Base-by-base conservation (phyloP, 1,140 invertebrate species). In the Lysiphlebus fabarum region DNA sequence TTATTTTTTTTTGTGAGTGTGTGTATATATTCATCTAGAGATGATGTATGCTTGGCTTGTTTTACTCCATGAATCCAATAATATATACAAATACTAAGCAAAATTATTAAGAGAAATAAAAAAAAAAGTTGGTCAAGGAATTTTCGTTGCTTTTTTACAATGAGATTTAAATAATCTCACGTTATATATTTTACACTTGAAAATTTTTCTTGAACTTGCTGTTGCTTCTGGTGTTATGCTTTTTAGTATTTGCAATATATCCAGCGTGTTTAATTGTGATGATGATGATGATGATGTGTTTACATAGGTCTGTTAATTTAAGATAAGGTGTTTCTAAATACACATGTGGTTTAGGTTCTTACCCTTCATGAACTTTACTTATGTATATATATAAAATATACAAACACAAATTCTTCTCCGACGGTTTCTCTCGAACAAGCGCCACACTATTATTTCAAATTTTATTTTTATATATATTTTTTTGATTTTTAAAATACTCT, bases 161-260 rank as follows among this genome's bases (percentile, higher is more conserved):
- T 74, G 68, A 71, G 68, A 44, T 69, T 71, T 68, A 26, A 26
- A 26, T 69, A n/a, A 73, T 74, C 73, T 71, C 70, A 71, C 70
- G 66, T 71, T 65, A 56, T 61, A 47, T 37, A 56, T 37, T n/a
- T n/a, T n/a, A n/a, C n/a, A n/a, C n/a, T n/a, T n/a, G n/a, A 17
- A 17, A 1, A 17, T 17, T 17, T 17, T 17, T 17, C 17, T 17
- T 3, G n/a, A 17, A 17, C 55, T 57, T 45, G 56, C 43, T 36
- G 38, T 47, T 26, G n/a, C 17, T 56, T 17, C 33, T 56, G 36
- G n/a, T 43, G n/a, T n/a, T n/a, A n/a, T n/a, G n/a, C n/a, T n/a
- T n/a, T 17, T 10, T 43, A 43, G 53, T 34, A 5, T 2, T 41
- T 10, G 37, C 41, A 12, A n/a, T 37, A 51, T 17, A 65, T n/a